A percentile compares a stretch with the other conserved stretches of the same genome.
These are phyloP conservation scores for Gobiocypris rarus DNA, from an alignment of 2,113 vertebrate species.

Conservation along the genomic window DNA sequence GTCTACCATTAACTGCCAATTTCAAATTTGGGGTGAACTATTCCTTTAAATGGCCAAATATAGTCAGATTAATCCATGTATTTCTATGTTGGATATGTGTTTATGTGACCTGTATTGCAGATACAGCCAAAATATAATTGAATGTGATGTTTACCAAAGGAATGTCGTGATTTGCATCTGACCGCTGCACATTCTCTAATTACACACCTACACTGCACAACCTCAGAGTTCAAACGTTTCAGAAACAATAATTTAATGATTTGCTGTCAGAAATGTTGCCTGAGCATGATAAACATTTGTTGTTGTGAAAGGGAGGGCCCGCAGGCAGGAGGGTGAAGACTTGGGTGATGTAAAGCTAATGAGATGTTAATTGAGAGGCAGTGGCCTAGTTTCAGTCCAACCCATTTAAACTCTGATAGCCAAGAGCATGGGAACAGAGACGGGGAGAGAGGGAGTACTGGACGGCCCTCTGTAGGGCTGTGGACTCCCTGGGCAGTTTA, in stretches of 20 bases:
- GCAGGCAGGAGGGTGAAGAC: conserved; percentile 2
- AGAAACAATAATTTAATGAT: conserved; percentile 24
- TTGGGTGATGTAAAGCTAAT: conserved; percentile 48
- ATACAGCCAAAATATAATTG: neutral
- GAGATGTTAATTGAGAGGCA: conserved; percentile 49
- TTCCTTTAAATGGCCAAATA: neutral
- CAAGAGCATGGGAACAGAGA: conserved; percentile 39
- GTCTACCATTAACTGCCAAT: too few species aligned
- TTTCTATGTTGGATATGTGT: neutral
- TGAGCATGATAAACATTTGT: conserved; percentile 22
- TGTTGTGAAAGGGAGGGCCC: conserved; percentile 19
- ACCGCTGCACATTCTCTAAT: conserved; percentile 9
- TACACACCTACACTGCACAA: neutral
- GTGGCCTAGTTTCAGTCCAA: conserved; percentile 36
- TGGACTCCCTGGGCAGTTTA: conserved; percentile 40
- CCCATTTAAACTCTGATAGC: conserved; percentile 19
- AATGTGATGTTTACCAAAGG: neutral
- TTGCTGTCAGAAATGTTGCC: conserved; percentile 16
- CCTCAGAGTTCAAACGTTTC: conserved; percentile 12
- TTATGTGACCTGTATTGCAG: neutral
- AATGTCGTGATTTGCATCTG: neutral
- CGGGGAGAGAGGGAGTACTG: neutral
- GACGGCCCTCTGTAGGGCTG: conserved; percentile 6
- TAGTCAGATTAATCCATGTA: neutral
- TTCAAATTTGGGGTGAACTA: too few species aligned